A percentile compares a stretch with the other conserved stretches of the same genome.
Evolutionary conservation across 2,797 vertebrate species (phyloP).

Genomic region (Rhadinocentrus ornatus): DNA sequence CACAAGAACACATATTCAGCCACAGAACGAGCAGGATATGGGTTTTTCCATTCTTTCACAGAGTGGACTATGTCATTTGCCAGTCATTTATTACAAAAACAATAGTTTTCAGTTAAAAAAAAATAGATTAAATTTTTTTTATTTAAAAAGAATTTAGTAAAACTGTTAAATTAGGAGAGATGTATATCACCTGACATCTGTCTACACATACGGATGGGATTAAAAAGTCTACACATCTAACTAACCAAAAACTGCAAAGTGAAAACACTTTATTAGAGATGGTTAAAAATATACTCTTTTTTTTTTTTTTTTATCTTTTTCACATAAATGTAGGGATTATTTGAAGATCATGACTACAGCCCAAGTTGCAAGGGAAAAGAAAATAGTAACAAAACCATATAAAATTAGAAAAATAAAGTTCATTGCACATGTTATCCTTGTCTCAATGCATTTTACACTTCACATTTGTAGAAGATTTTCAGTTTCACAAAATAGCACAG

Average conservation of each 20-base stretch:
- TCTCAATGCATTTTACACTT: conserved; percentile 49
- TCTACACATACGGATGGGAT: background rate
- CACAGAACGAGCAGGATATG: conserved; percentile 89
- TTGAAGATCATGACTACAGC: conserved; percentile 49
- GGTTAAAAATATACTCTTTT: background rate
- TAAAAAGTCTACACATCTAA: conserved; percentile 8
- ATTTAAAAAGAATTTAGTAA: conserved; percentile 9
- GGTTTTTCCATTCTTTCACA: conserved; percentile 89
- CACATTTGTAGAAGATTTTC: conserved; percentile 54
- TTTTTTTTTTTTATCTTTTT: background rate
- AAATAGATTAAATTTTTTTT: too few relatives aligned
- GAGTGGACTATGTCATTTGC: conserved; percentile 86
- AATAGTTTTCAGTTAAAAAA: conserved; percentile 61
- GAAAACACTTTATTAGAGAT: background rate
- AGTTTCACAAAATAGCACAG: conserved; percentile 60
- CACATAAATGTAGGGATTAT: conserved; percentile 54
- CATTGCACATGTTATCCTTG: conserved; percentile 34
- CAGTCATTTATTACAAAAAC: conserved; percentile 89
- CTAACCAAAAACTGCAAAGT: background rate
- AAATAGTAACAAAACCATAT: conserved; percentile 20
- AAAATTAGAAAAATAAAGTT: conserved; percentile 43
- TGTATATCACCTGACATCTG: too few relatives aligned
- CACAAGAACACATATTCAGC: conserved; percentile 80
- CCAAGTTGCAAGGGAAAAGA: conserved; percentile 5
- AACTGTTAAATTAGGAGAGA: background rate